Evolutionary conservation across 2,888 invertebrate species (phyloP).

Genomic region (Tachystola acroxantha): DNA sequence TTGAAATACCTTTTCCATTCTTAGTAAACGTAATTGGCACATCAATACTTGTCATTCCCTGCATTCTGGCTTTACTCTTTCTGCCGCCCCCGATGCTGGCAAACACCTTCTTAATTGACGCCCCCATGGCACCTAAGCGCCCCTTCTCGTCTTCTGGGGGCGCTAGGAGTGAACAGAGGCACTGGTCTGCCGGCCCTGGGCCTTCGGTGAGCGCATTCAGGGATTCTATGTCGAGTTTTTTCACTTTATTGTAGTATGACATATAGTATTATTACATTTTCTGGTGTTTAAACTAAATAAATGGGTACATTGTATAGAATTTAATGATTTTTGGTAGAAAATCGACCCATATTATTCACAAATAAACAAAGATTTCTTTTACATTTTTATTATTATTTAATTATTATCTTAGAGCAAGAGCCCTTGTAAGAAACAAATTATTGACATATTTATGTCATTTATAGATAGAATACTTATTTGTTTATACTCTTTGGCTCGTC

Average conservation of each 20-base stretch:
- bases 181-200: slow-evolving; percentile 37
- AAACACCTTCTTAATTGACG: slow-evolving; percentile 39
- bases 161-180: slow-evolving; percentile 36
- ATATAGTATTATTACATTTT: no score
- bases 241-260: slow-evolving; percentile 27
- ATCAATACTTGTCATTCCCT: slow-evolving; percentile 16
- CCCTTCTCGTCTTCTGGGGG: slow-evolving; percentile 22
- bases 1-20: slow-evolving; percentile 25
- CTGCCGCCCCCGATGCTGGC: slow-evolving; percentile 5
- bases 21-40: slow-evolving; percentile 26
- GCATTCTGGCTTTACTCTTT: slow-evolving; percentile 1
- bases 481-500: no score
- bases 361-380: no score
- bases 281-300: no score
- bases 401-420: no score
- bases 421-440: no score
- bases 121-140: slow-evolving; percentile 18
- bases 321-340: no score
- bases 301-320: no score
- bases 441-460: no score
- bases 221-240: slow-evolving; percentile 40
- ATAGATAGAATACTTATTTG: no score
- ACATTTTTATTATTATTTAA: no score
- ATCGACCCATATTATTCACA: no score
- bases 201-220: slow-evolving; percentile 33